Evolutionary conservation across 2,888 invertebrate species (phyloP), one percentile per base, ranked within the genome.

Genomic region (Drosophila siamana): DNA sequence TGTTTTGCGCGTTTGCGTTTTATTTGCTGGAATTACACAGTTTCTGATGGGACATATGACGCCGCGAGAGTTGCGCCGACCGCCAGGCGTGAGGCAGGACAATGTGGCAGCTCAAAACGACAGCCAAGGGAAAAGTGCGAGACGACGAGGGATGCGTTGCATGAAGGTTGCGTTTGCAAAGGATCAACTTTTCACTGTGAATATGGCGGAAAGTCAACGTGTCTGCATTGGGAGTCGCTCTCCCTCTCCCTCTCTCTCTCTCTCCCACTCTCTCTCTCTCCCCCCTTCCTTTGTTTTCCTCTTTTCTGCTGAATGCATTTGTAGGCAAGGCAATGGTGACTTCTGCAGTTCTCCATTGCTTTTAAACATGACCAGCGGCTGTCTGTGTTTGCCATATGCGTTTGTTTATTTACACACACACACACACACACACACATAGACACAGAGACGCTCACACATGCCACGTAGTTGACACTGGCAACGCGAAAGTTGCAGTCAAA

Each of bases 151-250:
- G 72, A 43, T 19, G 19, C 19, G 19, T 19, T 19, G 19, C 38
- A 28, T 26, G 36, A 60, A 65, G 30, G 61, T 57, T 51, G 51
- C 24, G 40, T 50, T 67, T 67, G 57, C 66, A 70, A 70, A 78
- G 87, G 87, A 86, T 86, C 85, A 84, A 86, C 85, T 86, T 82
- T 82, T 82, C 69, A 46, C 63, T 63, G 57, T 62, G 78, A 75
- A 80, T 78, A 70, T 78, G 84, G 81, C 75, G 78, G 75, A 84
- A 84, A 82, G 87, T 82, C 87, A 78, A 68, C 61, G 73, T 69
- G 60, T 50, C 41, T 19, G 13, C 5, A 16, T 40, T 16, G 2
- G 13, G 2, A n/a, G 9, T 41, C 1, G 15, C 40, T 40, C 15
- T 16, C 40, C 16, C 15, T 16, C 16, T 9, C 11, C 2, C 19